Conservation (phyloP, 2,113 vertebrate genomes). For the Lepus europaeus region DNA sequence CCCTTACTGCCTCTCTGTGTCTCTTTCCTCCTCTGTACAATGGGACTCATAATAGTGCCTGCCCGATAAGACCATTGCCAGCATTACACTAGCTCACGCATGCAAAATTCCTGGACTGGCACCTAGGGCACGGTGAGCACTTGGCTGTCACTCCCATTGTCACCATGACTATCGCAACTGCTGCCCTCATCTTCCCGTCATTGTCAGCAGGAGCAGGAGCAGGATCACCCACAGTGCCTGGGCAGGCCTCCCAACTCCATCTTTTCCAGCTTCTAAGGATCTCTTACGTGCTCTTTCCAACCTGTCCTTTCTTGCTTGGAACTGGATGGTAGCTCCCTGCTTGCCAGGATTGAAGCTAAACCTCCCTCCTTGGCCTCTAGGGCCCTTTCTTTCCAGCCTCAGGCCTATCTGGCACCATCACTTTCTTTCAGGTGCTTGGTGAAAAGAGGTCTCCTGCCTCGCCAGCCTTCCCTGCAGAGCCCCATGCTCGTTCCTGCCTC, state of each 20-base stretch:
- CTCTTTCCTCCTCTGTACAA: slow-evolving; percentile 15
- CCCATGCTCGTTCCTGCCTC: neutral
- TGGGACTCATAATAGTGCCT: neutral
- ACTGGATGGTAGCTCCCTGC: neutral
- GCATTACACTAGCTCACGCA: neutral
- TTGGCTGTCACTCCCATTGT: neutral
- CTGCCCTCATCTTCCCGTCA: too few species aligned
- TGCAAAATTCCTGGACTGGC: neutral
- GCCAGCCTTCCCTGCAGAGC: neutral
- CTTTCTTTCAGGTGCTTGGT: fast-evolving
- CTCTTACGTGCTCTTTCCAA: neutral
- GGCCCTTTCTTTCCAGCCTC: neutral
- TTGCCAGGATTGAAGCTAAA: neutral
- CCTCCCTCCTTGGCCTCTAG: neutral
- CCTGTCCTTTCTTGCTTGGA: neutral
- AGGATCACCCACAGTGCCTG: neutral
- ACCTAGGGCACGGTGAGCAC: too few species aligned
- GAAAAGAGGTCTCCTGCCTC: neutral
- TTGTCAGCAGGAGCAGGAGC: neutral
- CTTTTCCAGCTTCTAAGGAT: neutral
- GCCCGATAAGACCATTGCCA: neutral
- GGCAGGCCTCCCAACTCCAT: neutral
- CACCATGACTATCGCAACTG: neutral
- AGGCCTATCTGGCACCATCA: neutral
- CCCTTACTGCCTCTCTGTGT: too few species aligned